Conservation (phyloP, 2,113 vertebrate species). For the Pachycephala philippinensis region DNA sequence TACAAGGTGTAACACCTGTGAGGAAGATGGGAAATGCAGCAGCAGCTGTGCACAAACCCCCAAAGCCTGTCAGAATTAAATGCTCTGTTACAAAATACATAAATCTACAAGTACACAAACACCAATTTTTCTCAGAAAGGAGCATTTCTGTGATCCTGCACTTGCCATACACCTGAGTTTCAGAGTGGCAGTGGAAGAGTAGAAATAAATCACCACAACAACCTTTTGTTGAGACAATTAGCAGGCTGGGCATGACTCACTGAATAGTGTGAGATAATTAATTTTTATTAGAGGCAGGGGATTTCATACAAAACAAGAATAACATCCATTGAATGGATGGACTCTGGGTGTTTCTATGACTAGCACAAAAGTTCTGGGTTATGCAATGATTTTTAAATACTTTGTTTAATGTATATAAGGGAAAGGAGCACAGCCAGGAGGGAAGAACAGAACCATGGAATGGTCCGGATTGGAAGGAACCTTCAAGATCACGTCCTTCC, state of each 20-base stretch:
- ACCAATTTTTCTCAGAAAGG: background rate
- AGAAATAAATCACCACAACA: slow-evolving; percentile 33
- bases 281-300: slow-evolving; percentile 43
- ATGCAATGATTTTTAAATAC: background rate
- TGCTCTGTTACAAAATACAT: background rate
- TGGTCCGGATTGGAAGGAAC: background rate
- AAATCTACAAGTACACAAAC: background rate
- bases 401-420: background rate
- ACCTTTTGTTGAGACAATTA: slow-evolving; percentile 58
- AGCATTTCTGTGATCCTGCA: background rate
- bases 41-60: background rate
- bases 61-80: background rate
- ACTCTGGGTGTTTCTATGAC: background rate
- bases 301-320: background rate
- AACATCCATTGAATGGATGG: background rate
- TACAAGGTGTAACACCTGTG: background rate
- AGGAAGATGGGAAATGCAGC: background rate
- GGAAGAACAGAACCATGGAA: background rate
- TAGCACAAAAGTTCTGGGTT: background rate
- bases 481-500: background rate
- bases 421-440: background rate
- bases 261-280: slow-evolving; percentile 28
- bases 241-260: slow-evolving; percentile 17
- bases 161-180: background rate
- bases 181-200: background rate